These are phyloP conservation scores for Tigriopus japonicus DNA, from an alignment of 1,140 invertebrate species.

Conservation along the genomic window DNA sequence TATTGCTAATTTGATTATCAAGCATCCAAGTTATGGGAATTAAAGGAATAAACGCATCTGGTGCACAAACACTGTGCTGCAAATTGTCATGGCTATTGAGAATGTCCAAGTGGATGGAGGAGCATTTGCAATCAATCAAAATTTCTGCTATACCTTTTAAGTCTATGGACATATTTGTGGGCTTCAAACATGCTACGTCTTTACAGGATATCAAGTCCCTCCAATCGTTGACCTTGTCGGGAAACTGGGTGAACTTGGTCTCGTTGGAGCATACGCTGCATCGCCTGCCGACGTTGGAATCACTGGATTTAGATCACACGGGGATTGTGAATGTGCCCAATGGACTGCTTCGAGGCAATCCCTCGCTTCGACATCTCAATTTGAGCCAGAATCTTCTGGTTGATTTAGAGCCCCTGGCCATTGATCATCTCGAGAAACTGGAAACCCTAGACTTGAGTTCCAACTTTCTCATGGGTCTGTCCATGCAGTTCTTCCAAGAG, in stretches of 20 bases:
- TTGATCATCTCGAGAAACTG: not conserved
- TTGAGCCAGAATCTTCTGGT: not conserved
- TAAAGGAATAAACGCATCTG: no score
- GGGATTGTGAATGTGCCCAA: not conserved
- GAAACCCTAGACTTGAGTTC: not conserved
- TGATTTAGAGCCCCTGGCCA: not conserved
- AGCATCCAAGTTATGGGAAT: no score
- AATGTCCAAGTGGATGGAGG: no score
- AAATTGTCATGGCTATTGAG: no score
- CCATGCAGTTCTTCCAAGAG: not conserved
- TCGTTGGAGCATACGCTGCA: not conserved
- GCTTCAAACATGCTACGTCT: no score
- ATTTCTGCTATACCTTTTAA: no score
- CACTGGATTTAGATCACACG: not conserved
- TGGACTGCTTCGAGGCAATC: not conserved
- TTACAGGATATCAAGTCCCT: not conserved
- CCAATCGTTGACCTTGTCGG: not conserved
- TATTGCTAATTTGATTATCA: no score
- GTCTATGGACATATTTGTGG: no score
- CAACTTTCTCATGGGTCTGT: not conserved
- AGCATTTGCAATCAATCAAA: no score
- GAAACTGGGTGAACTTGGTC: not conserved
- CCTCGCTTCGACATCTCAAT: not conserved
- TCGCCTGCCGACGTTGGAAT: not conserved
- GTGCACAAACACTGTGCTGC: no score